These are phyloP conservation scores for Sisyra terminalis DNA, from an alignment of 2,888 invertebrate species.

Conservation along the genomic window DNA sequence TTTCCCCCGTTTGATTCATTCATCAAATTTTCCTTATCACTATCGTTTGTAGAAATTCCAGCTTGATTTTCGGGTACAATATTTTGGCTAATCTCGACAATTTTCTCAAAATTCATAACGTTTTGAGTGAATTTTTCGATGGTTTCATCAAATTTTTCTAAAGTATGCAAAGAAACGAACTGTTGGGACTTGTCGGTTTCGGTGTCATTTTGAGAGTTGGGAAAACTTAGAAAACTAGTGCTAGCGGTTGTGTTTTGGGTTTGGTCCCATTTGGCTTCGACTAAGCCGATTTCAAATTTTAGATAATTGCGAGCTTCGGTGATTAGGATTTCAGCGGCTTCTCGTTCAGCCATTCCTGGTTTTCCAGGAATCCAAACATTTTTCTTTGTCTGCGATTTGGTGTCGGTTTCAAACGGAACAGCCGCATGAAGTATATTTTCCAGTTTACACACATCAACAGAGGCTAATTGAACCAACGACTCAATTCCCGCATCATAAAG, in stretches of 20 bases:
- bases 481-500: constrained; percentile 69
- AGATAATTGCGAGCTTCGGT: constrained; percentile 57
- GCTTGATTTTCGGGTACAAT: too few relatives aligned
- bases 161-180: too few relatives aligned
- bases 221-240: too few relatives aligned
- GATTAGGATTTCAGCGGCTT: constrained; percentile 67
- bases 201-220: too few relatives aligned
- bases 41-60: too few relatives aligned
- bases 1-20: too few relatives aligned
- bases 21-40: too few relatives aligned
- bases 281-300: constrained; percentile 55
- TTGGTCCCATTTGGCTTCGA: constrained; percentile 48
- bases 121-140: too few relatives aligned
- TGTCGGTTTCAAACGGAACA: constrained; percentile 58
- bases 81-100: too few relatives aligned
- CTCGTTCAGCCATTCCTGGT: constrained; percentile 59
- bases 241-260: constrained; percentile 14
- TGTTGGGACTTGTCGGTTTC: too few relatives aligned
- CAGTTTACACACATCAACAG: constrained; percentile 46
- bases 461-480: constrained; percentile 61
- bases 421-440: constrained; percentile 64
- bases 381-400: constrained; percentile 34
- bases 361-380: constrained; percentile 66
- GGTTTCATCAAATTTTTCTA: too few relatives aligned
- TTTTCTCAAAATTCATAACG: too few relatives aligned